Conservation (phyloP, 2,888 invertebrate species). For the Drosophila setosimentum region DNA sequence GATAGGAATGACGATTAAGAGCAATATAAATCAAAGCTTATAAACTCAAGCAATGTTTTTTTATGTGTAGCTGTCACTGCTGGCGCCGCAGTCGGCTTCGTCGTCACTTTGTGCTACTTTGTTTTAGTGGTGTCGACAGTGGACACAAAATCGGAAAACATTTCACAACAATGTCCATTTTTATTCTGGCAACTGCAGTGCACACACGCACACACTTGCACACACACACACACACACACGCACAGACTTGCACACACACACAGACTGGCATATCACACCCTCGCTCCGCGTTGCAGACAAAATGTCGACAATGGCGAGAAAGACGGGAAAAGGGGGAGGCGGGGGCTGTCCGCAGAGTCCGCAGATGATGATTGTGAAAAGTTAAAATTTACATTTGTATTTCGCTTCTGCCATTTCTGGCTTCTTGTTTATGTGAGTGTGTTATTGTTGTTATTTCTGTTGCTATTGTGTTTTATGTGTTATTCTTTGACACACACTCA, state of each 20-base stretch:
- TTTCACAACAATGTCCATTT: conserved; percentile 80
- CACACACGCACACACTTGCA: conserved; percentile 9
- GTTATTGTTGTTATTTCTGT: conserved; percentile 49
- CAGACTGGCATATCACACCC: conserved; percentile 41
- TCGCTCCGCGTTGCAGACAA: conserved; percentile 45
- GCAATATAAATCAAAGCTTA: background rate
- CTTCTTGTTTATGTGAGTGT: conserved; percentile 28
- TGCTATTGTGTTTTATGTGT: conserved; percentile 46
- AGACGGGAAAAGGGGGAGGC: background rate
- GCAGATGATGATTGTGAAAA: conserved; percentile 63
- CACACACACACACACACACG: background rate
- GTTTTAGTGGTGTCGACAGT: conserved; percentile 75
- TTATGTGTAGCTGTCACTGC: conserved; percentile 30
- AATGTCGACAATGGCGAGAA: conserved; percentile 19
- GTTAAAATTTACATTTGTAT: conserved; percentile 74
- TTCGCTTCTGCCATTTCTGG: conserved; percentile 57
- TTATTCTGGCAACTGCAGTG: conserved; percentile 66
- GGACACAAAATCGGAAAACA: conserved; percentile 73
- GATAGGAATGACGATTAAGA: background rate
- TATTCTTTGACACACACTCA: conserved; percentile 44
- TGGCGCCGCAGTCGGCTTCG: conserved; percentile 25
- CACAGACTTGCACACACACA: background rate
- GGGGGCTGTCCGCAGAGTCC: conserved; percentile 23
- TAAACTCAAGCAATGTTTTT: background rate
- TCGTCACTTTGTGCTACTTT: conserved; percentile 64